Base-by-base conservation (phyloP, 1,140 invertebrate species). In the Lamellibrachia luymesi region DNA sequence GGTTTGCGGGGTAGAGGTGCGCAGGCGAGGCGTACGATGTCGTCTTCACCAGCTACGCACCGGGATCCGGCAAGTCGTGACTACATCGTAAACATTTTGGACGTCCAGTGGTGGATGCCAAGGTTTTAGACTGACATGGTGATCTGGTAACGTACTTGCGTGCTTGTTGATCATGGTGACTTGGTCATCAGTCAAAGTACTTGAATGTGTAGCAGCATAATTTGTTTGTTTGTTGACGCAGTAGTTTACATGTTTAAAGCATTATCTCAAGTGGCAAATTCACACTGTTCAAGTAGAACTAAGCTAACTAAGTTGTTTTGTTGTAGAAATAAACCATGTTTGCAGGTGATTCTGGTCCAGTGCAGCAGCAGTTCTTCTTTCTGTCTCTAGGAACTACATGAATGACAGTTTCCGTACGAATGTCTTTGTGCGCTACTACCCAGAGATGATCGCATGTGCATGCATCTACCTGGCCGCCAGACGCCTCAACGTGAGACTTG, bases 401-500 rank as follows among this genome's bases (percentile, higher is more conserved):
- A 99, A 99, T 96, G 99, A 99, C 96, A 98, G 99, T 17, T 97
- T 99, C 49, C 97, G 99, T 56, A 99, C 99, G 0, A 98, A 99
- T 96, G 98, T 99, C 0, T 99, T 99, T 96, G 97, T 99, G 95
- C 97, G 98, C 93, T 99, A 99, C 96, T 97, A 98, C 93, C 99
- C 99, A 0, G 99, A 99, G 96, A 99, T 98, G 0, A 99, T 99
- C 93, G 99, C 99, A 1, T 99, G 99, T 97, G 99, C 99, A 27
- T 99, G 99, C 96, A 99, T 99, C 93, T 99, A 98, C 96, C 97
- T 99, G 90, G 98, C 98, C 92, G 98, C 99, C 4, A 97, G 99
- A 38, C 97, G 98, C 94, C 97, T 99, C 13, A 97, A 98, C 94
- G 97, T 97, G 95, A 93, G 92, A 93, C 10, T 51, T 92, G 27